These are phyloP conservation scores for Streptopelia turtur DNA, from an alignment of 2,797 vertebrate species.

Conservation along the genomic window DNA sequence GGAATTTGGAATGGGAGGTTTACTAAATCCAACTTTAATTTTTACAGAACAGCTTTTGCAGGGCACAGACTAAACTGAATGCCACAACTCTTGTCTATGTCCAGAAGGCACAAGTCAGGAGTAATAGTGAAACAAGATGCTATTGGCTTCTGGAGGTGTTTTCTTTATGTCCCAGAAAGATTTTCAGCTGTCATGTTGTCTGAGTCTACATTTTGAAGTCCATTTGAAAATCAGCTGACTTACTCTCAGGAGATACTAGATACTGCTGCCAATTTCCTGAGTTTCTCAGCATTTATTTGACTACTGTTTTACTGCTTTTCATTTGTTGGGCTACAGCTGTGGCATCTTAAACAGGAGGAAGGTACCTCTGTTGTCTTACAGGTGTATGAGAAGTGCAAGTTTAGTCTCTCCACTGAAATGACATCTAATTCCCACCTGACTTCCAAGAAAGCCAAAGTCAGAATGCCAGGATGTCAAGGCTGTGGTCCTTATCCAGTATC, in stretches of 20 bases:
- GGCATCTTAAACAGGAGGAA: not conserved
- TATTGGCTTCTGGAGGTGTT: not conserved
- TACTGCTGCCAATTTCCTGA: not conserved
- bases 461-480: not conserved
- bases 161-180: not conserved
- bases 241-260: not conserved
- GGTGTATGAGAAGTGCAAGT: not conserved
- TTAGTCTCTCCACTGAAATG: not conserved
- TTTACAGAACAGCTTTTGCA: not conserved
- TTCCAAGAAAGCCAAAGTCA: not conserved
- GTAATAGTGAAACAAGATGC: not conserved
- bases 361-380: not conserved
- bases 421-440: not conserved
- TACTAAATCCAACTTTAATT: not conserved
- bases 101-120: not conserved
- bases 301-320: not conserved
- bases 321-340: not conserved
- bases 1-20: not conserved
- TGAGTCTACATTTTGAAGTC: not conserved
- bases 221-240: not conserved
- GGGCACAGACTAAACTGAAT: not conserved
- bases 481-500: not conserved
- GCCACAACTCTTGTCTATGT: not conserved
- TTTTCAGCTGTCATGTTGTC: not conserved
- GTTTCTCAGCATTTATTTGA: not conserved